Base-by-base conservation (phyloP, 2,113 vertebrate genomes). In the zebrafish (Danio rerio) region DNA sequence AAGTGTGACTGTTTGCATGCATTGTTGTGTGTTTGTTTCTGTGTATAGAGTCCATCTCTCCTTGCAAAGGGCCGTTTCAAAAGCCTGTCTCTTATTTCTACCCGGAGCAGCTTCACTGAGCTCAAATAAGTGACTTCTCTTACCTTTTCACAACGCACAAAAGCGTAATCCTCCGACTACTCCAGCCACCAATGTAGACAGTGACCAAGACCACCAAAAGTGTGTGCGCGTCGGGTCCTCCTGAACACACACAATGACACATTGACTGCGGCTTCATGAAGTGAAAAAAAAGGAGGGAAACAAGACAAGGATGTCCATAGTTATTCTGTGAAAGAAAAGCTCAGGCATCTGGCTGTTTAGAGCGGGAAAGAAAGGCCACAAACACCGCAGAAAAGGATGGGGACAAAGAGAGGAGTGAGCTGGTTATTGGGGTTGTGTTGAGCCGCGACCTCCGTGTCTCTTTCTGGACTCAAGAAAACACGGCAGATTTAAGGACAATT, bases 91-190 rank as follows among this genome's bases (percentile, higher is more conserved):
- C 91, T 92, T 92, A 91, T 92, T 92, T 92, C 93, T 89, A 90
- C 92, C 55, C 49, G 8, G 70, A 96, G 90, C 95, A 96, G 96
- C 96, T 97, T 96, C 93, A 96, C 95, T 96, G 96, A 96, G 94
- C 95, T 95, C 95, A 96, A 96, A 97, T 96, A 97, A 97, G 95
- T 98, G 96, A 98, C 98, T 98, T 98, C 96, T 96, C 95, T 96
- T 95, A 96, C 93, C 95, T 96, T 97, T 98, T 98, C 96, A 96
- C 85, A 69, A 79, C 88, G 88, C 94, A 98, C 96, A 99, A 99
- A 96, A 93, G 91, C 92, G 93, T 97, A 96, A 97, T 98, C 96
- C 96, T 90, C 91, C 93, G 93, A 95, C 95, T 95, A 95, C 97
- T 98, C 96, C 95, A 97, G 92, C 95, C 96, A 95, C 94, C 96